Base-by-base conservation (phyloP, 2,797 vertebrate genomes). In the Microhierax caerulescens region DNA sequence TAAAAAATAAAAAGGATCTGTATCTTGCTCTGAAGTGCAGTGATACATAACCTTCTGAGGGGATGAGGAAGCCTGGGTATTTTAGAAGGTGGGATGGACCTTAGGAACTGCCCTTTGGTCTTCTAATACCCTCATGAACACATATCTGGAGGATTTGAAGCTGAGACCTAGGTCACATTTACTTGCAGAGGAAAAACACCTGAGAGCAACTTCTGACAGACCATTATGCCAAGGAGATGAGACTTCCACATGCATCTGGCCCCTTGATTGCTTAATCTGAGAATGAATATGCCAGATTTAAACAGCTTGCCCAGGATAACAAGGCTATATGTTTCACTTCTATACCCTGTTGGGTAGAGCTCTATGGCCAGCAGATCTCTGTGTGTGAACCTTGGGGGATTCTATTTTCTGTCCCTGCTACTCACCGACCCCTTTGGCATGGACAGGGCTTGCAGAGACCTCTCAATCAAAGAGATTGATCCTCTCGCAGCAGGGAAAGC, bases 31-130 rank as follows among this genome's bases (percentile, higher is more conserved):
- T 59, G 41, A 69, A 93, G 53, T 57, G 13, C 30, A 72, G n/a
- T 75, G 60, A 86, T 93, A 95, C 81, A 73, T 68, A 85, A 88
- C 34, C 37, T 96, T 92, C 83, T 78, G 65, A 96, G 61, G 34
- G 32, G 19, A 78, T 68, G 34, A 72, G 45, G 45, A 94, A 91
- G 48, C n/a, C 47, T 87, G 74, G 37, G 48, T 92, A 65, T 78
- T 95, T 94, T 85, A 92, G 63, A 83, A 85, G 63, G 74, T 56
- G 21, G 22, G 63, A 45, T 53, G 37, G 32, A 43, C 82, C 57
- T 90, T 78, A 72, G 45, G 78, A 75, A 81, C 36, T 56, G 51
- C 65, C 32, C 43, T 92, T 92, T 81, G 45, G 59, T 92, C 63
- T 88, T 90, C 74, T 84, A 60, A 82, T 57, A 77, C 19, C 24